Conservation (phyloP, 2,888 invertebrate genomes). For the Lasioglossum vierecki region DNA sequence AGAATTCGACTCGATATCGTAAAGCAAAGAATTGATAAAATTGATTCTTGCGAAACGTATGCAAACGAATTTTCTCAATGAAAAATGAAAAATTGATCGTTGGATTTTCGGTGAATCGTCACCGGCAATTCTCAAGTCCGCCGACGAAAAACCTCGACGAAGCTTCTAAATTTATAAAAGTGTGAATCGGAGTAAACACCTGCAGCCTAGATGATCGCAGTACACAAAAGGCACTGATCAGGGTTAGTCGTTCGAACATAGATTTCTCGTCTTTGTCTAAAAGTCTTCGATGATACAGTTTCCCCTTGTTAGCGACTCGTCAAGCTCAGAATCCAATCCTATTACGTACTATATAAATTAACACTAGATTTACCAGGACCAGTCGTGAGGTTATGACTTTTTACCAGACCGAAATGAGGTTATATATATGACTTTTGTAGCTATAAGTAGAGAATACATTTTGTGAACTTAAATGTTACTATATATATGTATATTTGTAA, state of each 20-base stretch:
- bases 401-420: too few relatives aligned
- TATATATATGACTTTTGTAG: too few relatives aligned
- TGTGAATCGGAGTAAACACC: background rate
- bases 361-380: too few relatives aligned
- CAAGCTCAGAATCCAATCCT: background rate
- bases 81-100: background rate
- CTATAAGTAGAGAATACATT: too few relatives aligned
- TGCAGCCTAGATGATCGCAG: slow-evolving; percentile 8
- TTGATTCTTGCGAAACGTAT: too few relatives aligned
- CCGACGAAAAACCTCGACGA: background rate
- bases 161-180: background rate
- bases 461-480: too few relatives aligned
- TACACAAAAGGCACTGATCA: background rate
- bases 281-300: background rate
- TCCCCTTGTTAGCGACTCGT: background rate
- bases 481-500: too few relatives aligned
- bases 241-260: background rate
- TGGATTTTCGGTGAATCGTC: background rate
- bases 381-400: too few relatives aligned
- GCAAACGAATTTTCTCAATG: background rate
- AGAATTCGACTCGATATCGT: background rate
- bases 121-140: background rate
- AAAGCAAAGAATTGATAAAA: background rate
- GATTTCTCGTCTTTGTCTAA: background rate
- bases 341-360: background rate